These are phyloP conservation scores for Lepus oiostolus DNA, from an alignment of 2,797 vertebrate genomes.

Conservation along the genomic window DNA sequence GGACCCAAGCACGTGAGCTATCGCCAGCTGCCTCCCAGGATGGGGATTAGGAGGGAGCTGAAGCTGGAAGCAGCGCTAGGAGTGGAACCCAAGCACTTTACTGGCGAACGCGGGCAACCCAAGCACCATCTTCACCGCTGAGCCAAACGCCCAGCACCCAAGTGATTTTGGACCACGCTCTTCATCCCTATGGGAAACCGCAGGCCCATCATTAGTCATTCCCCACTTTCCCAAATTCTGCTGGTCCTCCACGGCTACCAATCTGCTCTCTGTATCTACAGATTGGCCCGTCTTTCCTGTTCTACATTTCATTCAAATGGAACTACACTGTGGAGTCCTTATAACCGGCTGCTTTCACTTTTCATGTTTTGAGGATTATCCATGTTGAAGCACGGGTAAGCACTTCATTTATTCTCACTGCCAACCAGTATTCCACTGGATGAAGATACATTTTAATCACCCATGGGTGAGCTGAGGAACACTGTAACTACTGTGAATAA, in stretches of 20 bases:
- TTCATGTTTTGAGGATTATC: not conserved
- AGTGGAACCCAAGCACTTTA: too few relatives aligned
- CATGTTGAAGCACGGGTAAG: fast-evolving
- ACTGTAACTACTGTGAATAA: not conserved
- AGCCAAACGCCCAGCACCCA: too few relatives aligned
- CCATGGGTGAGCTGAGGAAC: not conserved
- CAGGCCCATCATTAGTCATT: not conserved
- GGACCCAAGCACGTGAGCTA: too few relatives aligned
- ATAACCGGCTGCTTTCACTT: not conserved
- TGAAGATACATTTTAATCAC: not conserved
- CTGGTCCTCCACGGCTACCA: not conserved
- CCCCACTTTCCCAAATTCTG: not conserved
- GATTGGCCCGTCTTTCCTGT: not conserved
- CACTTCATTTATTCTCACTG: not conserved
- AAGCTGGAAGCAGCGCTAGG: too few relatives aligned
- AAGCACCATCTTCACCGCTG: too few relatives aligned
- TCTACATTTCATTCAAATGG: not conserved
- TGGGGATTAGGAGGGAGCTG: too few relatives aligned
- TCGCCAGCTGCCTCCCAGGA: too few relatives aligned
- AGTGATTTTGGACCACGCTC: not conserved
- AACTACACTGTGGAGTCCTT: not conserved
- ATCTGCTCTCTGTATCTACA: not conserved
- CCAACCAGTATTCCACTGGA: not conserved
- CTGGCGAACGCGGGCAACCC: too few relatives aligned
- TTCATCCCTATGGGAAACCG: not conserved